A percentile compares a stretch with the other conserved stretches of the same genome.
phyloP scores from a whole-genome alignment of 2,113 vertebrate genomes.

The Centropus unirufus region DNA sequence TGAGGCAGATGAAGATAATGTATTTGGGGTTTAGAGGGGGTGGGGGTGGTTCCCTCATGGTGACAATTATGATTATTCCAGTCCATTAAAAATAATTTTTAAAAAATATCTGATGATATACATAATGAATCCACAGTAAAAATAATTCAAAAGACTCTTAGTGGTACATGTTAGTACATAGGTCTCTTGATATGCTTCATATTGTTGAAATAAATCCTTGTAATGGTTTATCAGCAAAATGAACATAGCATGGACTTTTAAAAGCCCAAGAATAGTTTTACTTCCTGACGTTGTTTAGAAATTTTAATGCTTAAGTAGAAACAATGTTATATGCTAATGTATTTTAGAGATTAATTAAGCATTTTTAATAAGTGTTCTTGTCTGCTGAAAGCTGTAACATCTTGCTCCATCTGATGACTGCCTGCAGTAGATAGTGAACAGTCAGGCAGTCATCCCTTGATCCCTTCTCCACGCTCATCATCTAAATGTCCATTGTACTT shows the following conservation, averaged over 20 bases:
- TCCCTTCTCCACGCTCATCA: background rate
- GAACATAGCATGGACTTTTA: background rate
- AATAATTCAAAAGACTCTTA: background rate
- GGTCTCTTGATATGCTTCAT: background rate
- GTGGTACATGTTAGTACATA: background rate
- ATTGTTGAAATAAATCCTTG: background rate
- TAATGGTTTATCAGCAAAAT: background rate
- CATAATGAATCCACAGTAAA: background rate
- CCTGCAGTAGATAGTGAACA: accelerated
- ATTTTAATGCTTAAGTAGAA: background rate
- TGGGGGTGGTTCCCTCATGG: background rate
- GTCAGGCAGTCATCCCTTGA: background rate
- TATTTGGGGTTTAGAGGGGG: background rate
- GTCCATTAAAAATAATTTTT: background rate
- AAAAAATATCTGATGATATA: background rate
- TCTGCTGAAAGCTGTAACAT: background rate
- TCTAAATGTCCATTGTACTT: background rate
- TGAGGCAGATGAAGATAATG: conserved; percentile 13
- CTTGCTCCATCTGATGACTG: background rate
- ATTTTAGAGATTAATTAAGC: background rate
- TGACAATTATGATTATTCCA: conserved; percentile 36
- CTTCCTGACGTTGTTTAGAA: background rate
- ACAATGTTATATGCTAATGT: background rate
- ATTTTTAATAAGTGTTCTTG: background rate
- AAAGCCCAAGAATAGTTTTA: background rate